A percentile compares a stretch with the other conserved stretches of the same genome.
Evolutionary conservation across 2,888 invertebrate genomes (phyloP).

Genomic region (Halictus ligatus): DNA sequence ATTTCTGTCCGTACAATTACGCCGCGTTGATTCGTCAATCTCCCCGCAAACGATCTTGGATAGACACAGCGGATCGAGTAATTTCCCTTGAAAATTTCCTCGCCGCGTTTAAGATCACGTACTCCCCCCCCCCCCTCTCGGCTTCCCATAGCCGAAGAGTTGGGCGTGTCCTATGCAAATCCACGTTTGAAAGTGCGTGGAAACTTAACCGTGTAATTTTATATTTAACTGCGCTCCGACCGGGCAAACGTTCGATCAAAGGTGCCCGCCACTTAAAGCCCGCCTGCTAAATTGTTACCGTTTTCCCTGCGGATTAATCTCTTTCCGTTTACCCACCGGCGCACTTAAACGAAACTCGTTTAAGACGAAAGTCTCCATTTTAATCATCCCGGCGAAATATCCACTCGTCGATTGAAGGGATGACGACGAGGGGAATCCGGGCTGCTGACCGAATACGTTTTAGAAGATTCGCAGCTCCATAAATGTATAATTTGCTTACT

Average conservation of each 20-base stretch:
- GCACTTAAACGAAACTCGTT: conserved; percentile 4
- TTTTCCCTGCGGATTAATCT: conserved; percentile 16
- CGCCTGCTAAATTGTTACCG: conserved; percentile 27
- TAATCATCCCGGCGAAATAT: neutral
- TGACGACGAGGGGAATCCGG: neutral
- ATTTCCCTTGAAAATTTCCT: conserved; percentile 71
- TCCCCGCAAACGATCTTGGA: conserved; percentile 55
- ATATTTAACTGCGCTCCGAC: neutral
- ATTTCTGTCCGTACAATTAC: conserved; percentile 67
- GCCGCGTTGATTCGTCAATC: conserved; percentile 68
- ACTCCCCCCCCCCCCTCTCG: neutral
- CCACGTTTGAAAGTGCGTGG: neutral
- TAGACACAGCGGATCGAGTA: conserved; percentile 53
- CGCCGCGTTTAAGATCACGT: conserved; percentile 51
- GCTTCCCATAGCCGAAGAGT: conserved; percentile 1
- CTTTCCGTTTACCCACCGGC: neutral
- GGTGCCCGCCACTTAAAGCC: conserved; percentile 10
- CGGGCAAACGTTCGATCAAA: conserved; percentile 10
- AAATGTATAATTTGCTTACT: conserved; percentile 13
- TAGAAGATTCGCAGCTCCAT: conserved; percentile 7
- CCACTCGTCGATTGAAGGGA: neutral
- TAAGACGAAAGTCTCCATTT: neutral
- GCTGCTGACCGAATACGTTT: neutral
- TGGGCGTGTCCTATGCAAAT: conserved; percentile 27
- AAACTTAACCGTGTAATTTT: conserved; percentile 17